Evolutionary conservation across 2,888 invertebrate genomes (phyloP).

Genomic region (Agrotis clavis): DNA sequence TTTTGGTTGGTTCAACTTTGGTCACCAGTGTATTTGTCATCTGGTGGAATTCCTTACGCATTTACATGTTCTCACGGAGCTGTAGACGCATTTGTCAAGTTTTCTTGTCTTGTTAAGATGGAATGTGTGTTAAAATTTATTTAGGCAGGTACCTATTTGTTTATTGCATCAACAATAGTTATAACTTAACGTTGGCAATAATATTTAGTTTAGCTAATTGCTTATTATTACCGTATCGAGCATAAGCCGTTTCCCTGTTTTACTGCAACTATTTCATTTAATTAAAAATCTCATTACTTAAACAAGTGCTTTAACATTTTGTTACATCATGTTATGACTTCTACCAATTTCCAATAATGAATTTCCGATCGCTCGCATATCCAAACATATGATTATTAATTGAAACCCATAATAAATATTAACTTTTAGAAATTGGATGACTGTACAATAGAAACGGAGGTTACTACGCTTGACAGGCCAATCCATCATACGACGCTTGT

Average conservation of each 20-base stretch:
- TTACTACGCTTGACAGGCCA: constrained; percentile 74
- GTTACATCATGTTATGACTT: constrained; percentile 52
- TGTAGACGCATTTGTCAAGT: constrained; percentile 49
- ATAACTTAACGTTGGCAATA: constrained; percentile 19
- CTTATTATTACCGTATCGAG: constrained; percentile 25
- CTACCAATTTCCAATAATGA: constrained; percentile 69
- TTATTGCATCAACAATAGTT: constrained; percentile 22
- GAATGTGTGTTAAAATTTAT: constrained; percentile 41
- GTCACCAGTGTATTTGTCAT: constrained; percentile 59
- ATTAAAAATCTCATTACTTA: constrained; percentile 26
- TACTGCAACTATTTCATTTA: constrained; percentile 12
- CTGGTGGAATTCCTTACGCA: constrained; percentile 50
- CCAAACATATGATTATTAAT: constrained; percentile 80
- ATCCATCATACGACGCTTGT: constrained; percentile 80
- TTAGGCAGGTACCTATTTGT: constrained; percentile 12
- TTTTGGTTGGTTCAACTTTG: constrained; percentile 54
- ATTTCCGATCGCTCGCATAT: constrained; percentile 71
- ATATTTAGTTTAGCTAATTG: constrained; percentile 12
- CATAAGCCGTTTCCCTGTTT: constrained; percentile 21
- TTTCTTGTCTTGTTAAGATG: constrained; percentile 37
- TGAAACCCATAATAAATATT: constrained; percentile 78
- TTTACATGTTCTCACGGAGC: constrained; percentile 43
- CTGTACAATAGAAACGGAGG: constrained; percentile 74
- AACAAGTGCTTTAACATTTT: constrained; percentile 20
- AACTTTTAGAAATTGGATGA: constrained; percentile 80